Conservation (phyloP, 2,888 invertebrate species). For the Molorchus minor region DNA sequence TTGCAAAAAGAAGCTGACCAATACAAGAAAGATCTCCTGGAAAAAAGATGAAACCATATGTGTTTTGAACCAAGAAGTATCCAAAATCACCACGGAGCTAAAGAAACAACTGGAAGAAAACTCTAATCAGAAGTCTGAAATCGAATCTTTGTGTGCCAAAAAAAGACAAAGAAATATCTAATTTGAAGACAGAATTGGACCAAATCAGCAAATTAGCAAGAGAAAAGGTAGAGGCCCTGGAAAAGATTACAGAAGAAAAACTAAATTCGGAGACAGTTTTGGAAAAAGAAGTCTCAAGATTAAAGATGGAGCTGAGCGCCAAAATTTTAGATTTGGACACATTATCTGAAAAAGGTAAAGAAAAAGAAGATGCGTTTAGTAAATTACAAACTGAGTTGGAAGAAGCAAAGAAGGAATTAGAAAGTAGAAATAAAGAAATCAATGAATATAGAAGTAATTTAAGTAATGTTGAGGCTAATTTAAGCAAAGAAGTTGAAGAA, state of each 20-base stretch:
- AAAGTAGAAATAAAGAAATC: slow-evolving; percentile 51
- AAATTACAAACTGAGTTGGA: slow-evolving; percentile 55
- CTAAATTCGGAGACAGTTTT: slow-evolving; percentile 47
- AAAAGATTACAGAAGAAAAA: slow-evolving; percentile 45
- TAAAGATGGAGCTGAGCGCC: slow-evolving; percentile 63
- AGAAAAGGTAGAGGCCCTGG: slow-evolving; percentile 47
- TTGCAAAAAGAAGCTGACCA: slow-evolving; percentile 50
- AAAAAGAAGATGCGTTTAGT: slow-evolving; percentile 35
- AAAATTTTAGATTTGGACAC: slow-evolving; percentile 66
- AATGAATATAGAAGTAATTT: slow-evolving; percentile 55
- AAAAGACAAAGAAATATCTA: slow-evolving; percentile 34
- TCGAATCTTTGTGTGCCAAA: slow-evolving; percentile 29
- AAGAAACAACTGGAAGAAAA: slow-evolving; percentile 40
- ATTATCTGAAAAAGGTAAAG: slow-evolving; percentile 60
- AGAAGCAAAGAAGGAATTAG: slow-evolving; percentile 53
- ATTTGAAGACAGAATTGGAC: slow-evolving; percentile 54
- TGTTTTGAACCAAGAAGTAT: slow-evolving; percentile 48
- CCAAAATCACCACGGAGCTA: slow-evolving; percentile 43
- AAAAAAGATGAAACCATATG: slow-evolving; percentile 41
- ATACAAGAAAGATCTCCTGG: slow-evolving; percentile 44
- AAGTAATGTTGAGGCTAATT: slow-evolving; percentile 43
- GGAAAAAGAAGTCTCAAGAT: slow-evolving; percentile 53
- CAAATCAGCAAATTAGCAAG: slow-evolving; percentile 49
- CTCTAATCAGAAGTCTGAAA: slow-evolving; percentile 34
- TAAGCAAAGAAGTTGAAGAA: slow-evolving; percentile 56